These are phyloP conservation scores for Takifugu ocellatus DNA, from an alignment of 2,797 vertebrate species.

Conservation along the genomic window DNA sequence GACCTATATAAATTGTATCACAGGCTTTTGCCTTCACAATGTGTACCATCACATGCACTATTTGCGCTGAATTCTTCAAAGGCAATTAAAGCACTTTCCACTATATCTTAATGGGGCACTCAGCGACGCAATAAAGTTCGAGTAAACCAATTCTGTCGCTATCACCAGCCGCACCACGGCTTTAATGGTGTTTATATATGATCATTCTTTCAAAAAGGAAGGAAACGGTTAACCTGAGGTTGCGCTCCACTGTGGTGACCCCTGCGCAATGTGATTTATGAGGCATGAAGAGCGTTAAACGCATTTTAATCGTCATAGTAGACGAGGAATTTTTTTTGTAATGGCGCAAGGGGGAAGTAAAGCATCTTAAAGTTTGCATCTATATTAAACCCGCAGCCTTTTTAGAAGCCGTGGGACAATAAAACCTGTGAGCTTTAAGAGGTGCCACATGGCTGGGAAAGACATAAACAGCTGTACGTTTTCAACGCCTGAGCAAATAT, in stretches of 20 bases:
- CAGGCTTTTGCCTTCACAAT: slow-evolving; percentile 28
- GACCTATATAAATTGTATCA: slow-evolving; percentile 3
- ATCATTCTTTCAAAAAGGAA: slow-evolving; percentile 73
- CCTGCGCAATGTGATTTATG: slow-evolving; percentile 68
- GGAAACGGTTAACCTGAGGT: slow-evolving; percentile 72
- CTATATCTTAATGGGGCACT: slow-evolving; percentile 79
- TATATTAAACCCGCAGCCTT: slow-evolving; percentile 20
- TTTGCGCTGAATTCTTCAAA: slow-evolving; percentile 69
- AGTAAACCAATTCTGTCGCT: slow-evolving; percentile 70
- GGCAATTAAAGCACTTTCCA: slow-evolving; percentile 69
- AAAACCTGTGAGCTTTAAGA: slow-evolving; percentile 39
- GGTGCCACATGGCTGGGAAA: slow-evolving; percentile 36
- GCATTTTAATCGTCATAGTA: slow-evolving; percentile 56
- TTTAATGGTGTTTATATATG: slow-evolving; percentile 82
- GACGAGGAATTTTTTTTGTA: slow-evolving; percentile 30
- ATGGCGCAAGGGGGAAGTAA: slow-evolving; percentile 58
- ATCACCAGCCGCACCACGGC: slow-evolving; percentile 54
- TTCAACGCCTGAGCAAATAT: slow-evolving; percentile 34
- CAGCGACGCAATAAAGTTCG: slow-evolving; percentile 74
- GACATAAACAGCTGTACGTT: slow-evolving; percentile 15
- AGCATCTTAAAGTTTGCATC: slow-evolving; percentile 17
- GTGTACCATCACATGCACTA: slow-evolving; percentile 37
- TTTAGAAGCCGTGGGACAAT: slow-evolving; percentile 40
- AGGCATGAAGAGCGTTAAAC: slow-evolving; percentile 65
- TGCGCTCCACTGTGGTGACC: slow-evolving; percentile 51